These are phyloP conservation scores for Euwallacea fornicatus DNA, from an alignment of 1,140 invertebrate genomes.

Conservation along the genomic window DNA sequence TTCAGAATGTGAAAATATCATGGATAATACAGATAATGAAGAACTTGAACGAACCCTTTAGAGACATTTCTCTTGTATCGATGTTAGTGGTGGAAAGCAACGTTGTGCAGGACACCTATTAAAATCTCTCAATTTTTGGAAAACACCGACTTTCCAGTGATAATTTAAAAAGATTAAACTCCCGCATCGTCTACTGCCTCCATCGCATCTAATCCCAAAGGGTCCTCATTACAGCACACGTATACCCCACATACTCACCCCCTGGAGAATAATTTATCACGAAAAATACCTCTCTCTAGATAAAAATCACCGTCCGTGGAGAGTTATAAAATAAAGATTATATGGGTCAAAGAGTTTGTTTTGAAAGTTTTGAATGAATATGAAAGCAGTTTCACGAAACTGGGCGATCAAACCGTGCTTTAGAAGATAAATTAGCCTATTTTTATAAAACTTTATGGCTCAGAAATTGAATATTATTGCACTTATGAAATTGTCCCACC, in stretches of 20 bases:
- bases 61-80: too few species aligned
- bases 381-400: slow-evolving; percentile 30
- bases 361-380: slow-evolving; percentile 34
- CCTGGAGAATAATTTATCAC: not conserved
- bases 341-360: slow-evolving; percentile 37
- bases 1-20: too few species aligned
- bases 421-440: slow-evolving; percentile 29
- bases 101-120: too few species aligned
- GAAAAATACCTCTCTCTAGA: not conserved
- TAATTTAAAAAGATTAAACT: too few species aligned
- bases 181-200: too few species aligned
- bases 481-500: slow-evolving; percentile 1
- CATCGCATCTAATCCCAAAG: not conserved
- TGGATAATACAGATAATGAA: too few species aligned
- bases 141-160: too few species aligned
- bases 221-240: not conserved
- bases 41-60: too few species aligned
- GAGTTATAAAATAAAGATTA: slow-evolving; percentile 34
- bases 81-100: too few species aligned
- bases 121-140: too few species aligned
- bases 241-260: not conserved
- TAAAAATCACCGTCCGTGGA: slow-evolving; percentile 10
- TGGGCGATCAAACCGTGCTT: slow-evolving; percentile 19
- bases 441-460: slow-evolving; percentile 24
- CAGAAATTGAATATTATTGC: slow-evolving; percentile 14